Percentiles rank a stretch among this genome's conserved stretches.
These are phyloP conservation scores for Serrognathus titanus DNA, from an alignment of 2,888 invertebrate genomes.

Conservation along the genomic window DNA sequence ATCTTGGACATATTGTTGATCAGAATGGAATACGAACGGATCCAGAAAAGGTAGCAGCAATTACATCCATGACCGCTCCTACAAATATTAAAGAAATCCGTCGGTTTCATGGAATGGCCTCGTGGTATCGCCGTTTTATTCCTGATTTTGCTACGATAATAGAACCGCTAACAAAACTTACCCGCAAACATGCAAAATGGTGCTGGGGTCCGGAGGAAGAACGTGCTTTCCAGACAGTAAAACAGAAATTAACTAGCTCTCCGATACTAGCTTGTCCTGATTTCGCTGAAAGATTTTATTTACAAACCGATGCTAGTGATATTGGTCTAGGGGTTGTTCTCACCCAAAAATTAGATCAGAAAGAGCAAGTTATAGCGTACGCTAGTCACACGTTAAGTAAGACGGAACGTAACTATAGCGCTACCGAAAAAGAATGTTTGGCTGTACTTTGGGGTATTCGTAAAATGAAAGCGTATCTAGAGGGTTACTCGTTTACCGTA, in stretches of 20 bases:
- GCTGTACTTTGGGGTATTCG: too few relatives aligned
- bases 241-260: background rate
- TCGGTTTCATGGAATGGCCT: constrained; percentile 18
- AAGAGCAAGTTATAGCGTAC: too few relatives aligned
- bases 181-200: constrained; percentile 18
- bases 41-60: constrained; percentile 18
- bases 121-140: constrained; percentile 21
- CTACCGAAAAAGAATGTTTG: too few relatives aligned
- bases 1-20: constrained; percentile 34
- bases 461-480: too few relatives aligned
- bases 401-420: too few relatives aligned
- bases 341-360: background rate
- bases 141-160: constrained; percentile 17
- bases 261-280: background rate
- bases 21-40: constrained; percentile 21
- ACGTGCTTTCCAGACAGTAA: background rate
- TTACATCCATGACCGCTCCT: constrained; percentile 16
- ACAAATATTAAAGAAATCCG: constrained; percentile 13
- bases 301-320: background rate
- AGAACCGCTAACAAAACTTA: constrained; percentile 14
- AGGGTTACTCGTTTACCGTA: too few relatives aligned
- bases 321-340: background rate
- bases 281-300: background rate
- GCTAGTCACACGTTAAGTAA: too few relatives aligned
- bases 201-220: constrained; percentile 9